phyloP scores from a whole-genome alignment of 2,113 vertebrate species.

The Oreotrochilus melanogaster region DNA sequence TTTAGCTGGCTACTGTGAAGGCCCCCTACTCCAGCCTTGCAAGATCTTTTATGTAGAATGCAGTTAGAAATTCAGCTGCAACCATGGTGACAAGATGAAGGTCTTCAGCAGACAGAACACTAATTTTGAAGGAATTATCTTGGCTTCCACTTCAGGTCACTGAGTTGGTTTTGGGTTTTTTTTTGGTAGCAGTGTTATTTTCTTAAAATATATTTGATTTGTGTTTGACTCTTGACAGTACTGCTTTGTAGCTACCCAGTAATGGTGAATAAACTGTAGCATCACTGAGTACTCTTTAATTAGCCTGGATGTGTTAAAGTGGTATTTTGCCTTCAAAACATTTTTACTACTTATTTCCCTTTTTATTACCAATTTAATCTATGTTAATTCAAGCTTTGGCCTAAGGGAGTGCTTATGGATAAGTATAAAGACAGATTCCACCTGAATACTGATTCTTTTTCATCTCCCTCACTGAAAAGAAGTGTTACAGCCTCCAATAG shows the following conservation, averaged over 20 bases:
- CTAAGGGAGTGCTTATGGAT: background rate
- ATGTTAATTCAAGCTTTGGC: background rate
- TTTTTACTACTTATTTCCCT: background rate
- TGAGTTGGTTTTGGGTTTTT: background rate
- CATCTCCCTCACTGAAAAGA: background rate
- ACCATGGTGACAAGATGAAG: constrained; percentile 70
- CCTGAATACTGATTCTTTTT: background rate
- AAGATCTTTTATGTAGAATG: constrained; percentile 38
- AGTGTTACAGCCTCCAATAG: background rate
- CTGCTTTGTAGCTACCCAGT: background rate
- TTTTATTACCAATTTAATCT: background rate
- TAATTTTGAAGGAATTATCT: constrained; percentile 45
- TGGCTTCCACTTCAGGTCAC: constrained; percentile 26
- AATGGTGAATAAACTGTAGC: background rate
- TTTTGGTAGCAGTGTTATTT: background rate
- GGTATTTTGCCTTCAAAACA: background rate
- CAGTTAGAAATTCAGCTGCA: constrained; percentile 48
- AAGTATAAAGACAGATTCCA: background rate
- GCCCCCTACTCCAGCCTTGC: constrained; percentile 10
- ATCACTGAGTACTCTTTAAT: background rate
- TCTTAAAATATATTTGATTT: background rate
- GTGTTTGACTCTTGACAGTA: background rate
- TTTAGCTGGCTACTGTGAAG: constrained; percentile 28
- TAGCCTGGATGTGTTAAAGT: background rate
- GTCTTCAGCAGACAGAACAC: constrained; percentile 24